phyloP scores from a whole-genome alignment of 2,888 invertebrate genomes.

The Oxystoma pomonae region DNA sequence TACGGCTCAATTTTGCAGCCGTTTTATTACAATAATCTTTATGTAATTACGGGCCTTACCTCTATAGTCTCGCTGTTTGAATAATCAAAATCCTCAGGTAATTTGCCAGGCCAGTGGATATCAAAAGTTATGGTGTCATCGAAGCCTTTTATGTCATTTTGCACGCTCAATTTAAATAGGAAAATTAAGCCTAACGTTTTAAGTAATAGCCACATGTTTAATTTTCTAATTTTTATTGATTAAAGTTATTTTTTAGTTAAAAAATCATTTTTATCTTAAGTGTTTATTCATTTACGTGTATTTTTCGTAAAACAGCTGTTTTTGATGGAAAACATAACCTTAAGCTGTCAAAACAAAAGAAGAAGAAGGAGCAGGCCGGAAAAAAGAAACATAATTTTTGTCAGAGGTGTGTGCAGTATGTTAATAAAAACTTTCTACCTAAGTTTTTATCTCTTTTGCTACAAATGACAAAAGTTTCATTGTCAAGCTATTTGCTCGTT shows the following conservation, averaged over 20 bases:
- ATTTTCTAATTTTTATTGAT: neutral
- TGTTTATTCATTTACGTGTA: neutral
- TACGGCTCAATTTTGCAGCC: too few species aligned
- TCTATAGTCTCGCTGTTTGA: conserved; percentile 47
- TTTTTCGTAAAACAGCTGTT: neutral
- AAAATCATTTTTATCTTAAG: neutral
- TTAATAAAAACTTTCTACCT: too few species aligned
- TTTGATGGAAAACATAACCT: neutral
- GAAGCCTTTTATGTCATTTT: conserved; percentile 65
- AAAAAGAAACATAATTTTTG: too few species aligned
- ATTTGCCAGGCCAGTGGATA: conserved; percentile 70
- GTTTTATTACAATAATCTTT: too few species aligned
- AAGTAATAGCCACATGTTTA: neutral
- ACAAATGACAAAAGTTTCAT: too few species aligned
- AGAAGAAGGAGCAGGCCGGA: too few species aligned
- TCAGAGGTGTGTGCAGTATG: too few species aligned
- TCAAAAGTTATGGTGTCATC: conserved; percentile 78
- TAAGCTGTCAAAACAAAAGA: too few species aligned
- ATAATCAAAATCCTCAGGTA: conserved; percentile 41
- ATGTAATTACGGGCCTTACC: too few species aligned
- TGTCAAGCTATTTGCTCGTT: too few species aligned
- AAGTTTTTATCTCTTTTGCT: too few species aligned
- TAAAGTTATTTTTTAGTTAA: neutral
- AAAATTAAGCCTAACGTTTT: neutral
- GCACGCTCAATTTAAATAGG: neutral